Conservation (phyloP, 2,113 vertebrate species). For the Montifringilla adamsi region DNA sequence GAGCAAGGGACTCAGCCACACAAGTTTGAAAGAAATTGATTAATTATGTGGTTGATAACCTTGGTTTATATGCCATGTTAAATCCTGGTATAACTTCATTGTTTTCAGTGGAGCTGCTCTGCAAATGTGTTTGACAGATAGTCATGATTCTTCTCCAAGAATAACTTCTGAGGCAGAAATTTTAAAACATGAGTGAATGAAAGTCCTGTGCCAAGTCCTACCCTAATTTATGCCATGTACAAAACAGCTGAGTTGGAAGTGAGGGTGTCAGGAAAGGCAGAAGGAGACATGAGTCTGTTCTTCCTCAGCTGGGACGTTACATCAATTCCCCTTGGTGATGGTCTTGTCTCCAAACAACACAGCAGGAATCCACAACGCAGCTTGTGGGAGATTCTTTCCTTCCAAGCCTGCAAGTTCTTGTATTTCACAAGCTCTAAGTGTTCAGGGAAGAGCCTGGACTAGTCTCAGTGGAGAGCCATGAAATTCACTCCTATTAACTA, state of each 20-base stretch:
- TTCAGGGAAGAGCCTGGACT: background rate
- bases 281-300: conserved; percentile 38
- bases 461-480: background rate
- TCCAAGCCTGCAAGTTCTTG: background rate
- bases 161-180: conserved; percentile 9
- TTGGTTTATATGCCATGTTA: background rate
- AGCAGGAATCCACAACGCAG: background rate
- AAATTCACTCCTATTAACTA: background rate
- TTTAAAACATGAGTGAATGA: conserved; percentile 38
- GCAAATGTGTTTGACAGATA: background rate
- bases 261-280: background rate
- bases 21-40: background rate
- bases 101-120: background rate
- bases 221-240: conserved; percentile 16
- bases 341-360: background rate
- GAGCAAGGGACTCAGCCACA: background rate
- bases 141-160: conserved; percentile 20
- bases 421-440: background rate
- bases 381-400: background rate
- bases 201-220: background rate
- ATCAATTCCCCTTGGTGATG: background rate
- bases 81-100: background rate
- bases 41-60: background rate
- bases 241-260: conserved; percentile 20
- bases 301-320: conserved; percentile 21